Evolutionary conservation across 2,113 vertebrate genomes (phyloP), one percentile per base, ranked within the genome.

Genomic region (Microcebus tavaratra): DNA sequence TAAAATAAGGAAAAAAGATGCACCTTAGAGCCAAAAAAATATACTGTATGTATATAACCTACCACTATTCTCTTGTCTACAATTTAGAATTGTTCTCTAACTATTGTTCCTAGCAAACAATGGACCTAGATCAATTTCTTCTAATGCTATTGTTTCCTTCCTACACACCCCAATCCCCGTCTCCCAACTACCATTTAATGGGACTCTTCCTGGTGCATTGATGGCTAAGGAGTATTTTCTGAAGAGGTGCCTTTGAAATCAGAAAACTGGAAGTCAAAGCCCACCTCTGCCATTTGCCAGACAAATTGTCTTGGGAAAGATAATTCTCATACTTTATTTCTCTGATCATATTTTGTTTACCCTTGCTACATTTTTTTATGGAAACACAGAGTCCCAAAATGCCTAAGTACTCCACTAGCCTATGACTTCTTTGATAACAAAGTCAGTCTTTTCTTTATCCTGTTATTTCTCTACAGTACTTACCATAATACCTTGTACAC

Each of bases 341-440:
- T 88, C 31, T 92, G 36, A 5, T 42, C 81, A 36, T 42, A 89
- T 82, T 96, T 95, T 80, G 4, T 82, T 96, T 93, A 65, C 55
- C 18, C 36, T 78, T 78, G 55, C 55, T 48, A 88, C 23, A 73
- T 31, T 93, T 97, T 97, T 83, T 91, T 67, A 25, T 53, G 6
- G 13, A 72, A 9, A 50, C 18, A 57, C n/a, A 89, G 2, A 93
- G 67, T 94, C 42, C 17, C 88, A 25, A 80, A 91, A 50, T 53
- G 34, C 8, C 18, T 42, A 39, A 88, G 6, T 78, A 31, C 45
- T 3, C 39, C 6, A 65, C 20, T 65, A 75, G 6, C 53, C 61
- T 91, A 0, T 91, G n/a, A 86, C 36, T 89, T 81, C 67, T 61
- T 91, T 10, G n/a, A 61, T 73, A 1, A 36, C 34, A 61, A 86